phyloP scores from a whole-genome alignment of 2,888 invertebrate species.

The Troides oblongomaculatus region DNA sequence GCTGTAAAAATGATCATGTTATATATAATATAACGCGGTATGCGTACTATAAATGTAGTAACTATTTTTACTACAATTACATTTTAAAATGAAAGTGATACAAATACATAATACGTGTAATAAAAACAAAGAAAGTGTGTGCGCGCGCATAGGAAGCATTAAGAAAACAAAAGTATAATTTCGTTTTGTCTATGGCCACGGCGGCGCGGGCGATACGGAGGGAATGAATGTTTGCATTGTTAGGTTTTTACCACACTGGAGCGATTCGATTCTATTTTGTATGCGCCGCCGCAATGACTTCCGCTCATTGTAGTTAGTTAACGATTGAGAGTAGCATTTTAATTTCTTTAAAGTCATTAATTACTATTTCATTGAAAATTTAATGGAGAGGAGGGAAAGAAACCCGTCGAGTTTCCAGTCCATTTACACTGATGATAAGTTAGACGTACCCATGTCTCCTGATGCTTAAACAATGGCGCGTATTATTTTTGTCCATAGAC shows the following conservation, averaged over 20 bases:
- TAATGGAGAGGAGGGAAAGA: too few relatives aligned
- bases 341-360: constrained; percentile 20
- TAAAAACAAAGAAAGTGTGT: constrained; percentile 16
- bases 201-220: constrained; percentile 60
- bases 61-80: too few relatives aligned
- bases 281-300: constrained; percentile 46
- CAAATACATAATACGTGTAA: not conserved
- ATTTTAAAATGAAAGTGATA: not conserved
- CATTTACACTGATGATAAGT: too few relatives aligned
- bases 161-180: constrained; percentile 70
- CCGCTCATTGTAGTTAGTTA: constrained; percentile 61
- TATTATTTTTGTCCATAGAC: not conserved
- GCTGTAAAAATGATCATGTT: too few relatives aligned
- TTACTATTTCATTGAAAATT: not conserved
- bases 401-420: too few relatives aligned
- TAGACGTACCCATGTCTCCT: too few relatives aligned
- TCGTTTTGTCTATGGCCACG: constrained; percentile 54
- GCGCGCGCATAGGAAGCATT: constrained; percentile 51
- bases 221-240: constrained; percentile 47
- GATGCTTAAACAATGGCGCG: too few relatives aligned
- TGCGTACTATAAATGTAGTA: too few relatives aligned
- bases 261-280: constrained; percentile 41
- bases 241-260: constrained; percentile 49
- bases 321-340: constrained; percentile 12
- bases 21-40: too few relatives aligned